phyloP scores from a whole-genome alignment of 2,888 invertebrate genomes.

The Drosophila rubida region DNA sequence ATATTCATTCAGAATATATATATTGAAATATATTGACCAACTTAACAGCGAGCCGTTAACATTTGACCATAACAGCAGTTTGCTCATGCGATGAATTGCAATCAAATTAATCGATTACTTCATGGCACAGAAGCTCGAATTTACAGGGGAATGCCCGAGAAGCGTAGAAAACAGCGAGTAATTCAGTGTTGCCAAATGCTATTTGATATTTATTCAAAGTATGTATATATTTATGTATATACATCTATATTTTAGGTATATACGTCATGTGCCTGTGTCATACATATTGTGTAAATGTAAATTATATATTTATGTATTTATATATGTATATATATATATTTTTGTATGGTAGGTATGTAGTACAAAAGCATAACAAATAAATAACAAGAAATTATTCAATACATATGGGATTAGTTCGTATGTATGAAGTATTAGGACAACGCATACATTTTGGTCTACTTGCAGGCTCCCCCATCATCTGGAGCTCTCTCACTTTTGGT shows the following conservation, averaged over 20 bases:
- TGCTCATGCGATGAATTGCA: background rate
- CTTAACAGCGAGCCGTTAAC: background rate
- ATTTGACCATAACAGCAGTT: background rate
- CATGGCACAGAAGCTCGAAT: too few species aligned
- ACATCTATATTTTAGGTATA: constrained; percentile 33
- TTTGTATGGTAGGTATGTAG: constrained; percentile 46
- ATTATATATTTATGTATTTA: constrained; percentile 14
- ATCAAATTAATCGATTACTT: background rate
- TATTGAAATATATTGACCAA: too few species aligned
- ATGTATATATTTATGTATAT: constrained; percentile 27
- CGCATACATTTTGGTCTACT: constrained; percentile 64
- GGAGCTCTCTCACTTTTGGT: constrained; percentile 41
- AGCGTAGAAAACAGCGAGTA: background rate
- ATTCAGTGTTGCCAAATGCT: constrained; percentile 38
- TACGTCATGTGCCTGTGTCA: constrained; percentile 57
- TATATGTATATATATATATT: constrained; percentile 24
- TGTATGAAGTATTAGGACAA: constrained; percentile 46
- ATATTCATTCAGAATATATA: constrained; percentile 49
- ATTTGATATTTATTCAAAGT: constrained; percentile 47
- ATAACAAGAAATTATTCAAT: constrained; percentile 76
- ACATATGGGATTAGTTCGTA: constrained; percentile 36
- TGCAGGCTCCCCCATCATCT: constrained; percentile 11
- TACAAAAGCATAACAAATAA: constrained; percentile 81
- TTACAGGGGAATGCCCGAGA: background rate
- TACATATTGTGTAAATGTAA: constrained; percentile 53